Base-by-base conservation (phyloP, 2,888 invertebrate genomes). In the Andricus curvator region DNA sequence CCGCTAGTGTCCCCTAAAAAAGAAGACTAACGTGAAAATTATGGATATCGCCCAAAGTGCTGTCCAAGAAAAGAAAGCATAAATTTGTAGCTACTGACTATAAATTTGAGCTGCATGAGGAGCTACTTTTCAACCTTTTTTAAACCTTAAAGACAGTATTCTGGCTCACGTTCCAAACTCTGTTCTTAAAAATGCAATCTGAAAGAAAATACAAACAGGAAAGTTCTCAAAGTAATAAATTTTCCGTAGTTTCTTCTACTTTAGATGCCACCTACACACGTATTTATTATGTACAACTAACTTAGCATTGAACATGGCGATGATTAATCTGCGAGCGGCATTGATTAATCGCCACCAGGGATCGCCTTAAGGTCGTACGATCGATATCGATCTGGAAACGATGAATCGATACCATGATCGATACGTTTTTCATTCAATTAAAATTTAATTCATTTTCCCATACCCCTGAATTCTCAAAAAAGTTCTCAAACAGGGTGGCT, bases 291-390 rank as follows among this genome's bases (percentile, higher is more conserved):
- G 17, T 44, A 41, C 48, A 51, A 70, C 48, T 9, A 62, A 60
- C 62, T 60, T 33, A 60, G 77, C 17, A 62, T 62, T 37, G 37
- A 77, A 29, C 25, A 62, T 25, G 77, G 22, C 68, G 70, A 82
- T 85, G 83, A 87, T 87, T 85, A 87, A 86, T 83, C 81, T 79
- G 20, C 29, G 25, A 25, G 11, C 51, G 56, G 79, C 77, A 82
- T 81, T 84, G 87, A 87, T 87, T 82, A 83, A 84, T 84, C 76
- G 82, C 22, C 70, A 67, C 51, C 29, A 65, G 65, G 56, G 62
- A 82, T 79, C 67, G 51, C 33, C 77, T 77, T 68, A 48, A 66
- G 56, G 33, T 60, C 29, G 64, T 78, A 33, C 48, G 44, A 17
- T 51, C 44, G 78, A 66, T 66, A 60, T 48, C 17, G 65, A 29